Conservation (phyloP, 1,140 invertebrate genomes). For the Apis cerana region DNA sequence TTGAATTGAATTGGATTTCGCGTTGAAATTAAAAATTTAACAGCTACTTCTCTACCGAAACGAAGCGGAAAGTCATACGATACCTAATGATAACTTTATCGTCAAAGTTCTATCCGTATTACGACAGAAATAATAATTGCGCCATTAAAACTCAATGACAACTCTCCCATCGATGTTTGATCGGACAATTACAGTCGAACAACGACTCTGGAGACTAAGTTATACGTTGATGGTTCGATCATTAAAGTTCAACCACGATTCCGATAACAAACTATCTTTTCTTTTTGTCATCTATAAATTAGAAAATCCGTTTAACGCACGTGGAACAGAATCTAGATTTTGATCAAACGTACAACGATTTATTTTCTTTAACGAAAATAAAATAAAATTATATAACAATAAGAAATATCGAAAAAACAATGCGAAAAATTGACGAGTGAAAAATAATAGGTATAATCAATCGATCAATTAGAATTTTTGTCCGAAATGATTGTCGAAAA, state of each 20-base stretch:
- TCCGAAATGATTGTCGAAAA: background rate
- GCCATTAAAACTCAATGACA: slow-evolving; percentile 1
- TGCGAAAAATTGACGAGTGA: no score
- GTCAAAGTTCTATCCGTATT: background rate
- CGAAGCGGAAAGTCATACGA: background rate
- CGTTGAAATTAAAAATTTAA: no score
- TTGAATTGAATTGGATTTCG: no score
- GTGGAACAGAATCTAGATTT: background rate
- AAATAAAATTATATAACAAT: no score
- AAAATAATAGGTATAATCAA: no score
- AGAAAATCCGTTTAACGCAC: background rate
- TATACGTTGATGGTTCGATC: background rate
- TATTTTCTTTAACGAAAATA: no score
- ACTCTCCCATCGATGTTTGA: background rate
- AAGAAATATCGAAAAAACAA: no score
- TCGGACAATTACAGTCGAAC: background rate
- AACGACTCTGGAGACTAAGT: background rate
- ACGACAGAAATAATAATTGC: background rate
- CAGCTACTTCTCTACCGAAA: background rate
- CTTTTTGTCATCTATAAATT: background rate
- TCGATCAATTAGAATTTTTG: background rate
- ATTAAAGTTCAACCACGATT: background rate
- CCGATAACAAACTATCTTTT: background rate
- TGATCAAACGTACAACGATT: background rate
- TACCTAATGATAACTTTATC: background rate